Base-by-base conservation (phyloP, 2,113 vertebrate genomes). In the Atrichornis clamosus region DNA sequence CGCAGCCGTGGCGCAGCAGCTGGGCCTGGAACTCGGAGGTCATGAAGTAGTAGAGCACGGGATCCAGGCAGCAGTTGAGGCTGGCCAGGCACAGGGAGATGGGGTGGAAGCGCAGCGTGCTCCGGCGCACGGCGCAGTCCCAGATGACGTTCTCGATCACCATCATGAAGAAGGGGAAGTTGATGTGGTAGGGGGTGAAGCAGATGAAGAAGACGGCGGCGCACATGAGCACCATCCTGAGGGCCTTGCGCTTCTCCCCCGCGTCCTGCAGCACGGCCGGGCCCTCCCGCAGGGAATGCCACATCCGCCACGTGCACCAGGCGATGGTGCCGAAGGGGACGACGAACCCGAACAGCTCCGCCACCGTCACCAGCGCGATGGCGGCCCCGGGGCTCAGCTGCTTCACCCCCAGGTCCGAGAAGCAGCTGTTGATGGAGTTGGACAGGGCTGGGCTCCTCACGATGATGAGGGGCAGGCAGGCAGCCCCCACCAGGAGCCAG, bases 11-110 rank as follows among this genome's bases (percentile, higher is more conserved):
- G 4, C 16, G 97, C 49, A 96, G 92, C 53, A 99, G 95, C 93
- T 98, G 98, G 83, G 95, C 95, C 80, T 97, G 96, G 96, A 99
- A 99, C 97, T 99, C 99, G 0, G 98, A 97, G 7, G 98, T 99
- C 53, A 98, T 98, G 95, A 99, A 99, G 97, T 99, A 99, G 96
- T 99, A 99, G n/a, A 99, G 97, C 27, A 99, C 91, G 0, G 98
- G 99, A 87, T 99, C 99, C 76, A 99, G 97, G 95, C 98, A 99
- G 95, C 98, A 99, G 95, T 98, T 99, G 49, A 99, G 93, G 97
- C 98, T 99, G 1, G 99, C 98, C 18, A 99, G 87, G 97, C 98
- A 99, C 62, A 99, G 96, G 23, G 98, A 99, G 62, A 99, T 89
- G 1, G 99, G 98, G 93, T 99, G 99, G 89, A 99, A 98, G 67